A percentile compares a stretch with the other conserved stretches of the same genome.
phyloP scores from a whole-genome alignment of 1,140 invertebrate genomes.

The Eufriesea mexicana region DNA sequence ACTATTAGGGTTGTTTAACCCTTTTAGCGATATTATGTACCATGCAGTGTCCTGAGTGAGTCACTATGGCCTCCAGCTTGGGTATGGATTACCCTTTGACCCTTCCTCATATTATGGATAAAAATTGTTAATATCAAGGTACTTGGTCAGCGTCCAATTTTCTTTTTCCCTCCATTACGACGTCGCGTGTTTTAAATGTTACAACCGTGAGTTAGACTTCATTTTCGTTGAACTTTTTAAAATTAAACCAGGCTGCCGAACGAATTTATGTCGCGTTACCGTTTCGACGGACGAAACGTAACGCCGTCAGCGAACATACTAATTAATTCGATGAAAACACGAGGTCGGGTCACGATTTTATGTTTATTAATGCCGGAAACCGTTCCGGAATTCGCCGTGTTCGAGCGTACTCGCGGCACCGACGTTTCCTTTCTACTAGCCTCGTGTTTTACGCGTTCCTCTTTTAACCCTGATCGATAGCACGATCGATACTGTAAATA shows the following conservation, averaged over 20 bases:
- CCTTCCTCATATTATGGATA: too few species aligned
- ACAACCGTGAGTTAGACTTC: too few species aligned
- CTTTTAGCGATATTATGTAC: too few species aligned
- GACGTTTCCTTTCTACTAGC: constrained; percentile 24
- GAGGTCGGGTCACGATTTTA: constrained; percentile 48
- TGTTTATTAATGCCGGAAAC: constrained; percentile 57
- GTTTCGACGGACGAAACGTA: constrained; percentile 11
- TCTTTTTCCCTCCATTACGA: too few species aligned
- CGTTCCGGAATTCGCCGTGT: not conserved
- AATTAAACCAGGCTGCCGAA: not conserved
- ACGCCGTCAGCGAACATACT: not conserved
- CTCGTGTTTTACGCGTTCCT: not conserved
- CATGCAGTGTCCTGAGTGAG: too few species aligned
- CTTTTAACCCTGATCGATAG: constrained; percentile 40
- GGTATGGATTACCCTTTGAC: too few species aligned
- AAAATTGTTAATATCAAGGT: too few species aligned
- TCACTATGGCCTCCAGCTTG: too few species aligned
- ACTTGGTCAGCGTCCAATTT: too few species aligned
- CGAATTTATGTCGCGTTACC: constrained; percentile 17
- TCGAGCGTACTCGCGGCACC: not conserved
- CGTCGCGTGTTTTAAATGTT: too few species aligned
- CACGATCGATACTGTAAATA: constrained; percentile 20
- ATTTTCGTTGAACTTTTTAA: too few species aligned
- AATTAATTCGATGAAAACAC: constrained; percentile 27
- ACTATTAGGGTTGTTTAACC: not conserved